These are phyloP conservation scores for Puntigrus tetrazona DNA, from an alignment of 2,113 vertebrate genomes.

Conservation along the genomic window DNA sequence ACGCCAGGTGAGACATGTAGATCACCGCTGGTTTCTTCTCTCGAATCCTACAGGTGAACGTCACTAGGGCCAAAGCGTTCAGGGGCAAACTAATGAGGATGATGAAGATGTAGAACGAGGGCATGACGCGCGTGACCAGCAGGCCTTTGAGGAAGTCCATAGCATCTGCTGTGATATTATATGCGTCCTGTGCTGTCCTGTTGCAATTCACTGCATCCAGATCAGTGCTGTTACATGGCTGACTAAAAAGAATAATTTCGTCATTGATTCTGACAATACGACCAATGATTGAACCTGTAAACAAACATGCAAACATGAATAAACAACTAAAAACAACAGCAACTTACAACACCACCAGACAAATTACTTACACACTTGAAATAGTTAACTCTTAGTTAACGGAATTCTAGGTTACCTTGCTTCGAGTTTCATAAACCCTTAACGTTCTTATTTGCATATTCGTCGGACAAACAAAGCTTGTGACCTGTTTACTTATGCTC, in stretches of 20 bases:
- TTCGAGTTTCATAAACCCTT: too few species aligned
- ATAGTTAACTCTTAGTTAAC: too few species aligned
- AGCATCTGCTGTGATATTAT: constrained; percentile 68
- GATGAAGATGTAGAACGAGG: constrained; percentile 82
- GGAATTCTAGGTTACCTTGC: too few species aligned
- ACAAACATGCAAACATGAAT: neutral
- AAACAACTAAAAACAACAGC: neutral
- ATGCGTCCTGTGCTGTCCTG: neutral
- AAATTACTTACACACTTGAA: too few species aligned
- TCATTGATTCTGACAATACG: too few species aligned
- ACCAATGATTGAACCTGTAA: neutral
- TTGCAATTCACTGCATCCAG: neutral
- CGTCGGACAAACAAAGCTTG: too few species aligned
- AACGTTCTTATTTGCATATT: too few species aligned
- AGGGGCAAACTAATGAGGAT: constrained; percentile 83
- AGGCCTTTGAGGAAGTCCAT: constrained; percentile 78
- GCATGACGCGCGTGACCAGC: constrained; percentile 81
- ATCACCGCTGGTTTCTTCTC: constrained; percentile 75
- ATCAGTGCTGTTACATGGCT: neutral
- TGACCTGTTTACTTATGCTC: too few species aligned
- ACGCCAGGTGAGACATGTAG: constrained; percentile 91
- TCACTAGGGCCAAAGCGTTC: constrained; percentile 79
- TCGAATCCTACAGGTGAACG: constrained; percentile 75
- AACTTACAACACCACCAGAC: too few species aligned
- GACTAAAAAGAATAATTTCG: too few species aligned